Evolutionary conservation across 1,140 invertebrate species (phyloP).

Genomic region (Zaprionus kolodkinae): DNA sequence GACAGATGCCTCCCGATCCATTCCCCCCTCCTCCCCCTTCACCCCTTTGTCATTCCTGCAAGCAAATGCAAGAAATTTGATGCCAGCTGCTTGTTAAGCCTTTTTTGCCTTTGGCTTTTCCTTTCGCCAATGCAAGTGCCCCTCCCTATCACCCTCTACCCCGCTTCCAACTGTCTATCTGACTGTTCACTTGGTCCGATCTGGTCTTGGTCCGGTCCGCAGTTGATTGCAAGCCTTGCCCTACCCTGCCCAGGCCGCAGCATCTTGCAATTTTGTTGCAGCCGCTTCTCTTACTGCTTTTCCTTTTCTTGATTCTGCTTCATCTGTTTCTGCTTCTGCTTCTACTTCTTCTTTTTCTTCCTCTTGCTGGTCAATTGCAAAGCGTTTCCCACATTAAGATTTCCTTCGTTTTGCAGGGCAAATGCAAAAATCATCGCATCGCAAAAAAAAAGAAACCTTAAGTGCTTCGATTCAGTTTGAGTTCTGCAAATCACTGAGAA

Average conservation of each 20-base stretch:
- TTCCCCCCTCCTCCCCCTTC: not conserved
- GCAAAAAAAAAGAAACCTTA: not conserved
- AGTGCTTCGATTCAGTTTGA: not conserved
- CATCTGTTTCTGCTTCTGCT: not conserved
- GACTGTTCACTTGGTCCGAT: slow-evolving; percentile 10
- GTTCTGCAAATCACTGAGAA: slow-evolving; percentile 25
- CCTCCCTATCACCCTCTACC: not conserved
- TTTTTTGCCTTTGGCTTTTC: slow-evolving; percentile 52
- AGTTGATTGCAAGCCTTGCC: slow-evolving; percentile 4
- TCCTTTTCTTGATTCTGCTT: not conserved
- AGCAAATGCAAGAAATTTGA: slow-evolving; percentile 54
- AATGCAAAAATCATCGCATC: slow-evolving; percentile 31
- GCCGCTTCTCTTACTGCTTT: slow-evolving; percentile 9
- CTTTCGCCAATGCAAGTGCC: slow-evolving; percentile 25
- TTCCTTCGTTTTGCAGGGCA: slow-evolving; percentile 20
- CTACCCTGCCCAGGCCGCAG: slow-evolving; percentile 3
- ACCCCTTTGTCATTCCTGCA: slow-evolving; percentile 45
- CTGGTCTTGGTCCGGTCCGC: slow-evolving; percentile 26
- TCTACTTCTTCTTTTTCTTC: not conserved
- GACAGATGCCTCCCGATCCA: slow-evolving; percentile 1
- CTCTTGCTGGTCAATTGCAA: slow-evolving; percentile 12
- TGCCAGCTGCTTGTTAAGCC: slow-evolving; percentile 53
- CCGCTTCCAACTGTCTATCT: slow-evolving; percentile 3
- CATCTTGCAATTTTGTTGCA: slow-evolving; percentile 41
- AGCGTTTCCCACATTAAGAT: slow-evolving; percentile 47